phyloP scores from a whole-genome alignment of 2,888 invertebrate genomes.

The Lasioglossum pauxillum region DNA sequence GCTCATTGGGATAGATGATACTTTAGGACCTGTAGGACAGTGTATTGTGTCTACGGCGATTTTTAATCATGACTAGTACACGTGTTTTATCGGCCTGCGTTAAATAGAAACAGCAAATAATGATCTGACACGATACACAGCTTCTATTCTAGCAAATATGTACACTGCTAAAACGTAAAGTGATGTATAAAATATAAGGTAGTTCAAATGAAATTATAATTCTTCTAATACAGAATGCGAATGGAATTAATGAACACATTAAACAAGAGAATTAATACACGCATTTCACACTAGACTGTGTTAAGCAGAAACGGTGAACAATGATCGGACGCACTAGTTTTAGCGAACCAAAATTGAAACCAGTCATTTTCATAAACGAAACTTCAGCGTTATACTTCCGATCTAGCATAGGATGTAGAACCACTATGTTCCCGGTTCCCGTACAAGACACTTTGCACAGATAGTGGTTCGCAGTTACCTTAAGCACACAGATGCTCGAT shows the following conservation, averaged over 20 bases:
- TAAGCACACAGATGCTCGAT: not conserved
- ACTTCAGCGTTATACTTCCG: not conserved
- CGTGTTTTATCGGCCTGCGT: not conserved
- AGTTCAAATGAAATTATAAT: not conserved
- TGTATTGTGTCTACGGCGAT: too few species aligned
- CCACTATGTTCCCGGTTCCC: not conserved
- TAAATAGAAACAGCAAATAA: not conserved
- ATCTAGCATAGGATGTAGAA: not conserved
- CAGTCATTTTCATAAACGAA: not conserved
- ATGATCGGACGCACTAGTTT: not conserved
- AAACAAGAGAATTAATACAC: not conserved
- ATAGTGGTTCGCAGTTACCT: not conserved
- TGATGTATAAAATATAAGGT: not conserved
- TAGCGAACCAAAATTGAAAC: not conserved
- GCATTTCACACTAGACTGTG: not conserved
- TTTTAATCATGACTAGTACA: too few species aligned
- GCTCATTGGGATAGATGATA: not conserved
- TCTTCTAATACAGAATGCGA: not conserved
- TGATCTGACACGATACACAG: not conserved
- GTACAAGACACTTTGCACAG: not conserved
- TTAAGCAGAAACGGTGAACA: not conserved
- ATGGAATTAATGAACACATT: too few species aligned
- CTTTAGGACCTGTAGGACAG: not conserved
- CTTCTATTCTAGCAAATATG: not conserved
- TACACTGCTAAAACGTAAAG: too few species aligned